Evolutionary conservation across 1,140 invertebrate species (phyloP), one percentile per base, ranked within the genome.

Genomic region (Leptopilina clavipes): DNA sequence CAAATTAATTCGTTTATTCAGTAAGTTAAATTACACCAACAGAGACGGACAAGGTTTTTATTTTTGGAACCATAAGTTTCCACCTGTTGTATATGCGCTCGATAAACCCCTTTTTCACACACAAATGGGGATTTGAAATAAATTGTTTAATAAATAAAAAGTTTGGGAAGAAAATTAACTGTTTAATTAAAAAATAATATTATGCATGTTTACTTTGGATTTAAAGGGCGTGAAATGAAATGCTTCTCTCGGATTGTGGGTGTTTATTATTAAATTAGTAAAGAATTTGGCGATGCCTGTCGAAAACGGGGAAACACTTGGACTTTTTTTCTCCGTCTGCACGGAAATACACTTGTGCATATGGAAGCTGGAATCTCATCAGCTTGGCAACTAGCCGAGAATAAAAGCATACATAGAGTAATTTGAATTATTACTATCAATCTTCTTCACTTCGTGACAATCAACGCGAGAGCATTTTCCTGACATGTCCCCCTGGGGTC

Each of bases 381-480:
- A 52, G 59, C 70, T 59, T 77, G 77, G 77, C 73, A 72, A 40
- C 18, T 72, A 52, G 75, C 70, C 73, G 70, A 73, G 75, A 76
- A 74, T 76, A 76, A 43, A 79, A 43, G 71, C 71, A 45, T n/a
- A 48, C 37, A 40, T 40, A 40, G 3, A 40, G 17, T 73, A 70
- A 79, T 80, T 80, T 73, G 75, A 77, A 80, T 80, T 77, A 75
- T 80, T 75, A 52, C 75, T 75, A 77, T 80, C 75, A 74, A 80
- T 80, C 75, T 80, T 80, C 72, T 71, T 78, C 77, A 71, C 25
- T 56, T 37, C 71, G 14, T 71, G 52, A 40, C 52, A 54, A 43
- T 77, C 52, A 72, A 71, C 73, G 65, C 54, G 73, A 65, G 56
- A 59, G 59, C 59, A 31, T 65, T 65, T 65, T 74, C 65, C 72